A percentile compares a stretch with the other conserved stretches of the same genome.
Conservation (phyloP, 2,113 vertebrate genomes). For the Tinamus guttatus region DNA sequence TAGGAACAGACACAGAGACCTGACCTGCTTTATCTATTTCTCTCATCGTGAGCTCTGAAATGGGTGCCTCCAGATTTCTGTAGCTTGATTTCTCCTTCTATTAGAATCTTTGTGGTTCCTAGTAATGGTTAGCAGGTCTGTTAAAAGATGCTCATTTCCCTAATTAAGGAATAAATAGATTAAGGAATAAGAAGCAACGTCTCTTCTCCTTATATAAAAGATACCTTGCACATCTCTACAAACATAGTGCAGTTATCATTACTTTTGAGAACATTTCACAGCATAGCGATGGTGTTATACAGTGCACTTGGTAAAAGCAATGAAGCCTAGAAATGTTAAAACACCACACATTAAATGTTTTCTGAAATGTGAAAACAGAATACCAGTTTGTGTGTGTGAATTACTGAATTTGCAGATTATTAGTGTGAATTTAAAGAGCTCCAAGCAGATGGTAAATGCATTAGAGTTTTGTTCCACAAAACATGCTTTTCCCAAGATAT, state of each 20-base stretch:
- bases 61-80: neutral
- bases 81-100: neutral
- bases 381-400: neutral
- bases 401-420: conserved; percentile 33
- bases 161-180: neutral
- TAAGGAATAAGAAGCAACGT: neutral
- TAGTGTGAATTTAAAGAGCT: neutral
- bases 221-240: neutral
- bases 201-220: neutral
- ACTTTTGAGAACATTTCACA: neutral
- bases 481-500: conserved; percentile 38
- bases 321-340: neutral
- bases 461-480: conserved; percentile 34
- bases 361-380: neutral
- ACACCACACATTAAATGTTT: neutral
- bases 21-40: neutral
- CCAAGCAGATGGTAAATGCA: conserved; percentile 25
- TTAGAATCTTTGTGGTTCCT: neutral
- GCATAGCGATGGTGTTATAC: neutral
- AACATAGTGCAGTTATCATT: neutral
- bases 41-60: neutral
- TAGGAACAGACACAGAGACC: neutral
- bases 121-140: neutral
- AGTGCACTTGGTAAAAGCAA: neutral
- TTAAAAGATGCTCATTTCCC: neutral